Evolutionary conservation across 2,888 invertebrate genomes (phyloP), one percentile per base, ranked within the genome.

Genomic region (Melangyna quadrimaculata): DNA sequence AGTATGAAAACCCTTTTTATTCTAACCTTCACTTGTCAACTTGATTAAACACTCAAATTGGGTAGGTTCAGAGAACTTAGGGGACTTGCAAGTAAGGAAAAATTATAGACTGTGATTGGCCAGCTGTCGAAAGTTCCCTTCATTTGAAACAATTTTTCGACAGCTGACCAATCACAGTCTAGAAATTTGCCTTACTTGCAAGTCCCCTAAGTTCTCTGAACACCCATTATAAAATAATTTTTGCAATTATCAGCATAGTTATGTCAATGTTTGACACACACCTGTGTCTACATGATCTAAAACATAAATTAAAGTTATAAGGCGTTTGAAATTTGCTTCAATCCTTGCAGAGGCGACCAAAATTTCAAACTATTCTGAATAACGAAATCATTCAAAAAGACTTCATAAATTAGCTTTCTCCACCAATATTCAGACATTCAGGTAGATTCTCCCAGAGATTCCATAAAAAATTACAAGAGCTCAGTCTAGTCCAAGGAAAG

Each of bases 381-480:
- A 51, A 51, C 27, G 8, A 51, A 51, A 8, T 27, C 24, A n/a
- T 51, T 51, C 14, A 27, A 14, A n/a, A 27, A 0, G n/a, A 7
- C 14, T 29, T 29, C 5, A 32, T 32, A 55, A 32, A 32, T 32
- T 32, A 32, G 19, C 17, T 32, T 29, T 29, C 29, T 29, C 53
- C 17, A 53, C 29, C 17, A 29, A 55, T 5, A 10, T 29, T 17
- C 17, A 55, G 17, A 17, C 0, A 55, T 32, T n/a, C 29, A 55
- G 55, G 29, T 55, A 55, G 12, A 27, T 29, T 17, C 8, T 24
- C 24, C 10, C 8, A 22, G 5, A 45, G 10, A 3, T 40, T 9
- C 19, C 53, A 53, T 12, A 55, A 29, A 32, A 22, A 83, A 78
- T 70, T 63, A 65, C 73, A 59, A 79, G 65, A 70, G 45, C 40